phyloP scores from a whole-genome alignment of 2,113 vertebrate species.

The Haplochromis burtoni region DNA sequence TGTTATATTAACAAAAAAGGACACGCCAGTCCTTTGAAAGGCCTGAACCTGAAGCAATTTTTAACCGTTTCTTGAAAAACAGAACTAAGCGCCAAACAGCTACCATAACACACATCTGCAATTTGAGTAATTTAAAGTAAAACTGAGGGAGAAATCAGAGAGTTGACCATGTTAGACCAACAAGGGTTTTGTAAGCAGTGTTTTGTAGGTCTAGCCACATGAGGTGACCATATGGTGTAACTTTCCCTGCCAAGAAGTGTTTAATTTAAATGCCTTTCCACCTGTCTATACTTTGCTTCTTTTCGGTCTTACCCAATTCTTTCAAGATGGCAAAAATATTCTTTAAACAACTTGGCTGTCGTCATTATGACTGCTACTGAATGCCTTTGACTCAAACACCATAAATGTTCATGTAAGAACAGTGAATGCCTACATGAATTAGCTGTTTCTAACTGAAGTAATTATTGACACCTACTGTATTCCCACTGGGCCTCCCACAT shows the following conservation, averaged over 20 bases:
- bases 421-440: not conserved
- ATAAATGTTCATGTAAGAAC: not conserved
- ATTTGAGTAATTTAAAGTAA: not conserved
- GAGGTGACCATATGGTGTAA: constrained; percentile 12
- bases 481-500: constrained; percentile 45
- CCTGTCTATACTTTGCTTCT: not conserved
- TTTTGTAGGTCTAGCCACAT: not conserved
- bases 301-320: not conserved
- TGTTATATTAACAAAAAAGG: not conserved
- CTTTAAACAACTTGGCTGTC: not conserved
- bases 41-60: not conserved
- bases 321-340: not conserved
- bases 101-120: not conserved
- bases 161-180: not conserved
- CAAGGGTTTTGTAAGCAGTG: not conserved
- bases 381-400: not conserved
- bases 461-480: constrained; percentile 32
- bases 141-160: not conserved
- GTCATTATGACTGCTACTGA: not conserved
- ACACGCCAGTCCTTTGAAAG: not conserved
- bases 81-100: not conserved
- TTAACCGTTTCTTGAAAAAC: not conserved
- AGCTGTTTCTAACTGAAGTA: constrained; percentile 7
- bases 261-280: not conserved
- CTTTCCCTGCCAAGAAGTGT: not conserved